Percentiles rank a stretch among this genome's conserved stretches.
phyloP scores from a whole-genome alignment of 2,797 vertebrate species.

The Crocidura indochinensis region DNA sequence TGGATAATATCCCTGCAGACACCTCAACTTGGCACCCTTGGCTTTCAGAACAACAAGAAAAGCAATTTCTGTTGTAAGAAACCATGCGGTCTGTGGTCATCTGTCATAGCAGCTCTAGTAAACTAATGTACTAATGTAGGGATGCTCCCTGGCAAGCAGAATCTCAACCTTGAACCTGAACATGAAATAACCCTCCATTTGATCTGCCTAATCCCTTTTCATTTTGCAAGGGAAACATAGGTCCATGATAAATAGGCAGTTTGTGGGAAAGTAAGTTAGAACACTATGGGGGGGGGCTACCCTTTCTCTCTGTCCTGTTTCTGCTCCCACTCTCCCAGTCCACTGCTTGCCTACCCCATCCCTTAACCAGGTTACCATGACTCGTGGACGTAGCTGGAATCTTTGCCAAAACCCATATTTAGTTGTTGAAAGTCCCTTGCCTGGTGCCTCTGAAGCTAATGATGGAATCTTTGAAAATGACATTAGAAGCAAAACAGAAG shows the following conservation, averaged over 20 bases:
- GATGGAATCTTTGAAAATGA: conserved; percentile 82
- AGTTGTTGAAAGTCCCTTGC: conserved; percentile 69
- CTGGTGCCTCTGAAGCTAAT: conserved; percentile 83
- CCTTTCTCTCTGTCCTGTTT: background rate
- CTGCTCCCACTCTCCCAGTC: background rate
- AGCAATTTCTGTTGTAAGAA: background rate
- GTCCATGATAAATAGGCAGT: no score
- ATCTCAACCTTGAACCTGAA: background rate
- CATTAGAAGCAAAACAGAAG: conserved; percentile 85
- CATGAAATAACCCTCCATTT: background rate
- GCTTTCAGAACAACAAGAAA: background rate
- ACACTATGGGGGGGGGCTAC: accelerated
- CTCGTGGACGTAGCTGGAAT: conserved; percentile 50
- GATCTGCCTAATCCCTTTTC: background rate
- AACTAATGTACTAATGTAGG: accelerated
- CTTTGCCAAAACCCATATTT: conserved; percentile 83
- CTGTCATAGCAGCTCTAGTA: background rate
- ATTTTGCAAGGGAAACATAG: background rate
- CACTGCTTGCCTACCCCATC: background rate
- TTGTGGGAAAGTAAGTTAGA: background rate
- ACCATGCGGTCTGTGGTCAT: background rate
- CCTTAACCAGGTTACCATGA: background rate
- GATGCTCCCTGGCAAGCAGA: no score
- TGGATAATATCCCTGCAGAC: accelerated
- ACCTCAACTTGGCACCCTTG: background rate